Percentiles rank a stretch among this genome's conserved stretches.
Conservation (phyloP, 2,113 vertebrate species). For the Illadopsis cleaveri region DNA sequence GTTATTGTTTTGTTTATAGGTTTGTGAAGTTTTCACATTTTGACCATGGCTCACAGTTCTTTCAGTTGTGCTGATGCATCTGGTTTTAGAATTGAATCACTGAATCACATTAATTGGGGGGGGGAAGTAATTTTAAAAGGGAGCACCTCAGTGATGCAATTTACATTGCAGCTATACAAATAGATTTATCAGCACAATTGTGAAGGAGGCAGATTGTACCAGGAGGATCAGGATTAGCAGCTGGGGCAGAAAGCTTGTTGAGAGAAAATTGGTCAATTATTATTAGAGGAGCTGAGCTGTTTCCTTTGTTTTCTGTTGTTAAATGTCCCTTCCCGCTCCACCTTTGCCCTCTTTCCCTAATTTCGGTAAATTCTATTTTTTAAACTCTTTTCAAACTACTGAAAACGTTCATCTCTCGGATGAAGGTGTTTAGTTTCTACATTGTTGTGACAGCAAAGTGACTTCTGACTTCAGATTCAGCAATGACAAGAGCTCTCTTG, state of each 20-base stretch:
- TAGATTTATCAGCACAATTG: neutral
- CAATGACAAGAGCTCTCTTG: fast-evolving
- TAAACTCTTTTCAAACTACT: neutral
- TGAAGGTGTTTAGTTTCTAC: neutral
- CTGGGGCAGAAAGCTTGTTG: neutral
- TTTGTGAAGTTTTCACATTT: neutral
- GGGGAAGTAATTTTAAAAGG: neutral
- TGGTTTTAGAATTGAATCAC: constrained; percentile 22
- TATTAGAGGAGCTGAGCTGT: neutral
- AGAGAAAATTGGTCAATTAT: constrained; percentile 12
- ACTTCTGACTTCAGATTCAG: neutral
- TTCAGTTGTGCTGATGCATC: neutral
- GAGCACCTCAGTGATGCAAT: constrained; percentile 15
- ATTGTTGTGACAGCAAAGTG: neutral
- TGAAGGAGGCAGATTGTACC: neutral
- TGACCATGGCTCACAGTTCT: neutral
- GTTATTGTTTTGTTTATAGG: too few relatives aligned
- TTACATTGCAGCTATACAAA: neutral
- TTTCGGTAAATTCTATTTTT: neutral
- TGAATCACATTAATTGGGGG: neutral
- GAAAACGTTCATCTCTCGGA: fast-evolving
- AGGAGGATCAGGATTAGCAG: constrained; percentile 15
- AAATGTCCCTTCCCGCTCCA: neutral
- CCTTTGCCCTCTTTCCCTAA: neutral
- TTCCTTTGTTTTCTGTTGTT: constrained; percentile 28